Base-by-base conservation (phyloP, 2,113 vertebrate species). In the Hemiprocne comata region DNA sequence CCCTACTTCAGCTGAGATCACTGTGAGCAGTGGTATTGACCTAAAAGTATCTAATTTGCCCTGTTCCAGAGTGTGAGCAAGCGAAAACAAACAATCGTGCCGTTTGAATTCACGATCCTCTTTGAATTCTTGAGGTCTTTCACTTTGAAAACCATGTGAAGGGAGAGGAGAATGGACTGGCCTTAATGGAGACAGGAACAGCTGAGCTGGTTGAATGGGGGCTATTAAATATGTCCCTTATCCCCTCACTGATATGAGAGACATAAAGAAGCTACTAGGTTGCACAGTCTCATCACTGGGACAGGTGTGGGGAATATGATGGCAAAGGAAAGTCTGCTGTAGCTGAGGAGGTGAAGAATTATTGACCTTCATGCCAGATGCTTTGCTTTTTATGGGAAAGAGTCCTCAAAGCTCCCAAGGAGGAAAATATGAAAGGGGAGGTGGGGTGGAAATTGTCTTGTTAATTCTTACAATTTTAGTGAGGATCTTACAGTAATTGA, bases 261-360 rank as follows among this genome's bases (percentile, higher is more conserved):
- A 38, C 2, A 0, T 19, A 31, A 64, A 64, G 34, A 38, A 31
- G 10, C 33, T 75, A 21, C 34, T 48, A 1, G 0, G 0, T 51
- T 48, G 38, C 15, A 54, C 26, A 38, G 28, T 44, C 15, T 33
- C 15, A 19, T 70, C 9, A 25, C 26, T 29, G 33, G 14, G 10
- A 4, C 24, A 69, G 40, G 11, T 19, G 17, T 42, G 72, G 36
- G 64, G 51, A 62, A 8, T 50, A 19, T 29, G 16, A 33, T 78
- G 48, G 15, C 17, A 60, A 44, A 17, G 38, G 26, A 29, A 61
- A 79, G 19, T 40, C 23, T 1, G 4, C 34, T 74, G 13, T 42
- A 71, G 25, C 31, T 66, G 2, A 67, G 51, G 31, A 86, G 50
- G 31, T 60, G 54, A 48, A 44, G 40, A 85, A 42, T 71, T 75